phyloP scores from a whole-genome alignment of 1,140 invertebrate species.

The Chymomyza costata region DNA sequence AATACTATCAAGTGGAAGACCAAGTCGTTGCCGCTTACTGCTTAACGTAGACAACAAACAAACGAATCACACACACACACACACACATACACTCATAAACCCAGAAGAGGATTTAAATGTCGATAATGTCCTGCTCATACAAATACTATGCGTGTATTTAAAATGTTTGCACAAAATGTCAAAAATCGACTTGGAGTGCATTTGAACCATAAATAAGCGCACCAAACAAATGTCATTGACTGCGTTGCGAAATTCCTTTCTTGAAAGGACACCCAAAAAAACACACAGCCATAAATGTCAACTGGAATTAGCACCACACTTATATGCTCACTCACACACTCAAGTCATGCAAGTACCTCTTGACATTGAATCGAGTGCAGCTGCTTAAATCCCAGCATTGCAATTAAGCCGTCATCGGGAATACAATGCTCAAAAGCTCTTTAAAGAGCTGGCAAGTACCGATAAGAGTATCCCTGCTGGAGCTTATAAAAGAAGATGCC shows the following conservation, averaged over 20 bases:
- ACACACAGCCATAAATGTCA: conserved; percentile 18
- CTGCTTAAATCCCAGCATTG: too few species aligned
- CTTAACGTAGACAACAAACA: neutral
- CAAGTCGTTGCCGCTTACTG: conserved; percentile 9
- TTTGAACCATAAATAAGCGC: conserved; percentile 61
- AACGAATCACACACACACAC: too few species aligned
- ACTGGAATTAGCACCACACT: conserved; percentile 2
- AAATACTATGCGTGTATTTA: conserved; percentile 12
- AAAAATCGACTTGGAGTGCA: conserved; percentile 60
- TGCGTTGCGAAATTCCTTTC: neutral
- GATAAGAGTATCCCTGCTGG: too few species aligned
- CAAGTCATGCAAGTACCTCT: too few species aligned
- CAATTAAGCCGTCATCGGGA: too few species aligned
- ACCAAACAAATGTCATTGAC: conserved; percentile 35
- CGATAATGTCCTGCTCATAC: conserved; percentile 66
- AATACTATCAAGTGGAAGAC: conserved; percentile 58
- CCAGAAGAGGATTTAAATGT: conserved; percentile 60
- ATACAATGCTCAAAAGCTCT: too few species aligned
- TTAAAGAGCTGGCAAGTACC: too few species aligned
- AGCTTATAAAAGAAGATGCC: too few species aligned
- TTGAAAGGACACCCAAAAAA: neutral
- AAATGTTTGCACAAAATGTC: conserved; percentile 49
- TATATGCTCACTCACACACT: too few species aligned
- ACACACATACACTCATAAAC: too few species aligned
- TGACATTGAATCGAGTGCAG: too few species aligned